Evolutionary conservation across 2,113 vertebrate genomes (phyloP), one percentile per base, ranked within the genome.

Genomic region (Rhinichthys klamathensis): DNA sequence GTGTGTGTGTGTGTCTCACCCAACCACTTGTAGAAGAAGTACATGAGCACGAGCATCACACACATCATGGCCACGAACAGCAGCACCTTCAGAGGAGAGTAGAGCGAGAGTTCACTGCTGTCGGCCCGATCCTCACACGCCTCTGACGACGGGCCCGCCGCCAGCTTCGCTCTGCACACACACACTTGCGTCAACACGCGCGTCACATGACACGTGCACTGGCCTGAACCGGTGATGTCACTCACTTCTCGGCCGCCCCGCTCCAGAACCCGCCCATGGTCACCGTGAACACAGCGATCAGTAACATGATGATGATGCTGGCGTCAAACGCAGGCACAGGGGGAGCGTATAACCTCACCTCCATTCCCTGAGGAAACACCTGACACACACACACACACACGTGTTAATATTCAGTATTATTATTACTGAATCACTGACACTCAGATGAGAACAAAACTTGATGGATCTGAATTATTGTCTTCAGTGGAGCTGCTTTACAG

Each of bases 251-350:
- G 90, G 94, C 94, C 0, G 94, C 91, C 30, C 97, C 97, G 0
- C 97, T 99, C 98, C 98, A 99, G 90, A 94, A 98, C 75, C 97
- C 96, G 25, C 98, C 98, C 86, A 99, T 88, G 1, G 93, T 91
- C 38, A 99, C 96, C 0, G 97, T 98, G 78, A 94, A 91, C 9
- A 99, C 94, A 6, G 96, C 92, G 85, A 99, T 96, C 23, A 95
- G n/a, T 16, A 99, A 96, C 93, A 99, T 96, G 90, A 98, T 91
- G 67, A 95, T 88, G 89, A 98, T 95, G 77, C 96, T 99, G 86
- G 91, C 92, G 82, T 99, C 97, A 82, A 98, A 93, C 74, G 89
- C 88, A 5, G 95, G 89, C 35, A 84, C 69, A 10, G 91, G 90
- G 0, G 97, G 97, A 54, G 95, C 94, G 87, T 97, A 99, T 32